Evolutionary conservation across 1,140 invertebrate genomes (phyloP).

Genomic region (Drosophila repleta): DNA sequence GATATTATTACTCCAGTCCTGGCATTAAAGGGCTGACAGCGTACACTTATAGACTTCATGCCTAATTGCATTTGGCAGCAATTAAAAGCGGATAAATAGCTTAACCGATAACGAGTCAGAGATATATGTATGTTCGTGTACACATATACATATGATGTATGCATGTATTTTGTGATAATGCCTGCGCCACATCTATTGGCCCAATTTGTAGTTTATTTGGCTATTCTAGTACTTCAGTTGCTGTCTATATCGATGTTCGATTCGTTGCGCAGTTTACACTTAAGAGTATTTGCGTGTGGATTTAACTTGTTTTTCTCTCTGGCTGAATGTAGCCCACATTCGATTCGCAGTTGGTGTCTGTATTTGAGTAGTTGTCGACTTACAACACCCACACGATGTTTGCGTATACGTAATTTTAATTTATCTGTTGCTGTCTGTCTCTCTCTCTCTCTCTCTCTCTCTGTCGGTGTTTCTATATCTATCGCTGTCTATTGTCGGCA

Average conservation of each 20-base stretch:
- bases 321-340: conserved; percentile 10
- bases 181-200: background rate
- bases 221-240: conserved; percentile 1
- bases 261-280: conserved; percentile 45
- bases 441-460: background rate
- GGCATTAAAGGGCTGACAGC: conserved; percentile 17
- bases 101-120: background rate
- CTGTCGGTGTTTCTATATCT: conserved; percentile 1
- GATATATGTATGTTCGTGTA: background rate
- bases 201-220: conserved; percentile 4
- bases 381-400: conserved; percentile 21
- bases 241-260: conserved; percentile 7
- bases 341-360: background rate
- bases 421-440: background rate
- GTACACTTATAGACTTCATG: conserved; percentile 9
- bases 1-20: conserved; percentile 15
- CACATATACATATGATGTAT: conserved; percentile 1
- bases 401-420: conserved; percentile 7
- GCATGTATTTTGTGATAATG: background rate
- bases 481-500: conserved; percentile 40
- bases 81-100: conserved; percentile 20
- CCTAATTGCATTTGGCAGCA: conserved; percentile 11
- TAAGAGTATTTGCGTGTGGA: conserved; percentile 12
- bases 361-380: conserved; percentile 4
- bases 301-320: conserved; percentile 10